Conservation (phyloP, 2,797 vertebrate species). For the Amazona ochrocephala region DNA sequence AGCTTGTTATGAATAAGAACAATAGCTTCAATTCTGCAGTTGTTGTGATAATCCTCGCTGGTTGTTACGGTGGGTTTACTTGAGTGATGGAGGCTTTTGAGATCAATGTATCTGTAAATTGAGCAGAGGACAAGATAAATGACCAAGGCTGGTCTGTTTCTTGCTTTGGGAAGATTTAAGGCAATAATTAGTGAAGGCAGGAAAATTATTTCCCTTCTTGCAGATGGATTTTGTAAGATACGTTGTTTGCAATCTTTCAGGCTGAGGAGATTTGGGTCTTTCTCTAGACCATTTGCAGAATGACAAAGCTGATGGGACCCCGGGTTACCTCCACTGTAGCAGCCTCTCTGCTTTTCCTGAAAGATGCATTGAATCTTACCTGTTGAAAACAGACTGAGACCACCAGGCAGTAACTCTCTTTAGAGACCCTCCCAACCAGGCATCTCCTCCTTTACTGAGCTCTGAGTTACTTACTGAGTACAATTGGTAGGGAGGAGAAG, state of each 20-base stretch:
- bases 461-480: not conserved
- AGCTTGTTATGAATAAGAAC: not conserved
- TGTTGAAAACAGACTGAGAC: not conserved
- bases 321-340: not conserved
- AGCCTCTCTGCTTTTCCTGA: not conserved
- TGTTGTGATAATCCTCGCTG: not conserved
- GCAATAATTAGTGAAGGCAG: not conserved
- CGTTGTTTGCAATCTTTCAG: not conserved
- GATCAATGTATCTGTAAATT: constrained; percentile 10
- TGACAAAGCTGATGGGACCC: not conserved
- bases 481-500: fast-evolving
- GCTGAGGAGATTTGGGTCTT: not conserved
- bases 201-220: not conserved
- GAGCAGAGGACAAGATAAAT: not conserved
- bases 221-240: not conserved
- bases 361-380: not conserved
- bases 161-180: constrained; percentile 11
- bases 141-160: not conserved
- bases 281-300: not conserved
- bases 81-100: not conserved
- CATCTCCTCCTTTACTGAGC: not conserved
- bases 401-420: not conserved
- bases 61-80: not conserved
- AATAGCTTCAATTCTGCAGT: not conserved
- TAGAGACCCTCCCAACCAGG: not conserved